Conservation (phyloP, 2,888 invertebrate genomes). For the Scaptomyza polygonia region DNA sequence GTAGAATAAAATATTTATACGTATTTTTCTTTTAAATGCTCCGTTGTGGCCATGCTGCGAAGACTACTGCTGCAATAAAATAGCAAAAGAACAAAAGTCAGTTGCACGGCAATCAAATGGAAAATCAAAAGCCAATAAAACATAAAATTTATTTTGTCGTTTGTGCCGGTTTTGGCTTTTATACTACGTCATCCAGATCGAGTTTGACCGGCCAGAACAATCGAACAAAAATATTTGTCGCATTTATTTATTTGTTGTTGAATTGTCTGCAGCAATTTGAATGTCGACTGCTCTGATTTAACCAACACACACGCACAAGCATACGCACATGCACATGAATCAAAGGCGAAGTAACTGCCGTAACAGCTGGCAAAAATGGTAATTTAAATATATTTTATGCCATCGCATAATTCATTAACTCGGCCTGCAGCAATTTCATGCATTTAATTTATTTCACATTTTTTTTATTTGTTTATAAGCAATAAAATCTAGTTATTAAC, state of each 20-base stretch:
- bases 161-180: constrained; percentile 11
- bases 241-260: constrained; percentile 39
- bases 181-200: constrained; percentile 15
- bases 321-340: background rate
- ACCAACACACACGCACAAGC: constrained; percentile 16
- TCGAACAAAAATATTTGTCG: constrained; percentile 40
- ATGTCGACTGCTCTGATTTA: constrained; percentile 57
- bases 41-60: background rate
- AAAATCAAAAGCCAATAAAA: constrained; percentile 66
- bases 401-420: constrained; percentile 47
- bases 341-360: constrained; percentile 13
- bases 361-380: constrained; percentile 13
- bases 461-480: constrained; percentile 53
- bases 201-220: constrained; percentile 37
- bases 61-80: constrained; percentile 2
- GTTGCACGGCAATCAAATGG: constrained; percentile 51
- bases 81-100: constrained; percentile 27
- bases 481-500: constrained; percentile 61
- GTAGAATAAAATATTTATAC: constrained; percentile 5
- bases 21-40: background rate
- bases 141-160: constrained; percentile 45
- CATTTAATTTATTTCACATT: constrained; percentile 49
- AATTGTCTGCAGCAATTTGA: constrained; percentile 42
- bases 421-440: constrained; percentile 25
- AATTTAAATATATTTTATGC: constrained; percentile 38